Conservation (phyloP, 2,113 vertebrate species). For the Lota lota region DNA sequence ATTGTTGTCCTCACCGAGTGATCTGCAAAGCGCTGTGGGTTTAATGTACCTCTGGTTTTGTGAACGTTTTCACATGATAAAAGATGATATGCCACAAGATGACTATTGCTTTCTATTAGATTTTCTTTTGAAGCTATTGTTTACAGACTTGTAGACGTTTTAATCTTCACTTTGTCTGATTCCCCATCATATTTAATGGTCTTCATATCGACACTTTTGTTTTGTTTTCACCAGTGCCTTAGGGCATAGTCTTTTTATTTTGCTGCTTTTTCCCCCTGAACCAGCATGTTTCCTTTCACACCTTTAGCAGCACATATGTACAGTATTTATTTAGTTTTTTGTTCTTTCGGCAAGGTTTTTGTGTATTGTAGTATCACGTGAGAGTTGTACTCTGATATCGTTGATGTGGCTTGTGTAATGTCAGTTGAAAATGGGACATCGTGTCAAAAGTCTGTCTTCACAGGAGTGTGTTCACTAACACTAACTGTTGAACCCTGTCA, state of each 20-base stretch:
- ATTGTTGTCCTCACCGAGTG: slow-evolving; percentile 20
- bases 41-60: slow-evolving; percentile 39
- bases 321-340: slow-evolving; percentile 38
- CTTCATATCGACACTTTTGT: slow-evolving; percentile 28
- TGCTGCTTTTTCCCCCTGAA: slow-evolving; percentile 30
- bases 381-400: slow-evolving; percentile 1
- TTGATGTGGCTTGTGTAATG: slow-evolving; percentile 27
- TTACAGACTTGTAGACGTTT: slow-evolving; percentile 26
- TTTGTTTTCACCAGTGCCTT: slow-evolving; percentile 66
- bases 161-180: slow-evolving; percentile 7
- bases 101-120: neutral
- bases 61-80: slow-evolving; percentile 13
- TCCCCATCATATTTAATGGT: slow-evolving; percentile 1
- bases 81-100: slow-evolving; percentile 19
- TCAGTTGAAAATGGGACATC: neutral
- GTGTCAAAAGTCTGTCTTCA: slow-evolving; percentile 28
- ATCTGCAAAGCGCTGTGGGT: slow-evolving; percentile 32
- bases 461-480: slow-evolving; percentile 18
- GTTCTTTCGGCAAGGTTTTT: neutral
- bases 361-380: slow-evolving; percentile 5
- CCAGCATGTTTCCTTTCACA: slow-evolving; percentile 24
- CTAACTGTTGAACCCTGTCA: neutral
- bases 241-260: slow-evolving; percentile 45
- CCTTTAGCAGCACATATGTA: slow-evolving; percentile 46
- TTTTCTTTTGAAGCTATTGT: neutral